A percentile compares a stretch with the other conserved stretches of the same genome.
phyloP scores from a whole-genome alignment of 2,888 invertebrate species.

The Pyrrhosoma nymphula region DNA sequence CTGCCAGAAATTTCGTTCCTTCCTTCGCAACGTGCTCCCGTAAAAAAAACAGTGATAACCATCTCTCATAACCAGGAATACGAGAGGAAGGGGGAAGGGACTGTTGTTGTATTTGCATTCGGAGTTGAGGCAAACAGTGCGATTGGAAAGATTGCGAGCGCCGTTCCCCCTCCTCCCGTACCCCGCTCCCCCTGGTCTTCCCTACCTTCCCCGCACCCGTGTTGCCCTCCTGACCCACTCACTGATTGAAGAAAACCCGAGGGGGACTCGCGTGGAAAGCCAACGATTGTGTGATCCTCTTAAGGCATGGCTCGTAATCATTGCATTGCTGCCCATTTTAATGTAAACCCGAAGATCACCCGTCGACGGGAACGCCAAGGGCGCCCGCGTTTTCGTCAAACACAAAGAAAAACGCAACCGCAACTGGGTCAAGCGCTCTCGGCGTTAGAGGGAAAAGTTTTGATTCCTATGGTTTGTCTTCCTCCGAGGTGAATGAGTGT shows the following conservation, averaged over 20 bases:
- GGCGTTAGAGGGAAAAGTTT: background rate
- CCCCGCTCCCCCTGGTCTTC: background rate
- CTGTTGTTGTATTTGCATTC: background rate
- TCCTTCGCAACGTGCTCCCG: background rate
- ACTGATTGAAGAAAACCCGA: background rate
- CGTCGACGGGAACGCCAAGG: background rate
- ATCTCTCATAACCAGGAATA: constrained; percentile 5
- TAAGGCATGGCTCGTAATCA: background rate
- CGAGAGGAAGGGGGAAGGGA: background rate
- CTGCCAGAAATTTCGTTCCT: background rate
- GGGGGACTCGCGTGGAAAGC: background rate
- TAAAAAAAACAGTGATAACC: background rate
- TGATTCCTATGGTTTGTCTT: background rate
- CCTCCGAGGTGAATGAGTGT: background rate
- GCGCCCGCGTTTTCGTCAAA: background rate
- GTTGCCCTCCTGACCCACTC: constrained; percentile 20
- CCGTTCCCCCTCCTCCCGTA: background rate
- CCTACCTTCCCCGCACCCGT: background rate
- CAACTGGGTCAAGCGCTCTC: background rate
- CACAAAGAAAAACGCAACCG: background rate
- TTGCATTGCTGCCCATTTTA: background rate
- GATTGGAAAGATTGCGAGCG: background rate
- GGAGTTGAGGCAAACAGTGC: background rate
- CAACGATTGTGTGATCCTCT: background rate
- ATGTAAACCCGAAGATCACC: background rate